Evolutionary conservation across 1,140 invertebrate genomes (phyloP).

Genomic region (Mesaphorura yosii): DNA sequence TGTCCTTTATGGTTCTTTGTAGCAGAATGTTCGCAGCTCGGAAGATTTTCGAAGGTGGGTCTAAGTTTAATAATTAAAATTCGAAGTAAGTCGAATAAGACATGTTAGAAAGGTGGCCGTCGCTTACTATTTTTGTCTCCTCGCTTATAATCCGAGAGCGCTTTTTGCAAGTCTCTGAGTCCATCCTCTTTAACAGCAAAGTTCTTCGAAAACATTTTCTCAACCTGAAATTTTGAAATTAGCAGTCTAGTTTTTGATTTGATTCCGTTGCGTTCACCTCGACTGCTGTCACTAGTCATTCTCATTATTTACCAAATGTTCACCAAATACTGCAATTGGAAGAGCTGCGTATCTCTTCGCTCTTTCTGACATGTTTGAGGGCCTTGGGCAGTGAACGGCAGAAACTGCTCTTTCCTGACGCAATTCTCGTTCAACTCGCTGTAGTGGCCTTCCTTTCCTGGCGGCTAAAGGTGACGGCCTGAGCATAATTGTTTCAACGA

Average conservation of each 20-base stretch:
- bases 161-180: constrained; percentile 58
- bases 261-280: not conserved
- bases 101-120: constrained; percentile 32
- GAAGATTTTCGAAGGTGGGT: constrained; percentile 33
- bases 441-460: constrained; percentile 20
- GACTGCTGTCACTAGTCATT: not conserved
- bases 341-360: constrained; percentile 80
- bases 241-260: not conserved
- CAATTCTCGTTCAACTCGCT: constrained; percentile 10
- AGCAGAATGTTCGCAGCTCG: constrained; percentile 32
- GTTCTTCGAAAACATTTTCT: constrained; percentile 86
- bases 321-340: constrained; percentile 80
- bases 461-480: too few species aligned
- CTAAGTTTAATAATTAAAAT: constrained; percentile 15
- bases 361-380: constrained; percentile 45
- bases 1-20: constrained; percentile 33
- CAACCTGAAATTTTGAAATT: constrained; percentile 57
- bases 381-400: constrained; percentile 12
- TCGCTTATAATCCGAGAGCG: constrained; percentile 41
- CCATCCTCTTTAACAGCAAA: constrained; percentile 86
- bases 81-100: constrained; percentile 3
- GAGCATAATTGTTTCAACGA: too few species aligned
- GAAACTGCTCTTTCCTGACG: constrained; percentile 10
- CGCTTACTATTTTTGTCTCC: constrained; percentile 28
- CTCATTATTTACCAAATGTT: constrained; percentile 63